Conservation (phyloP, 2,797 vertebrate species). For the Poecilia picta region DNA sequence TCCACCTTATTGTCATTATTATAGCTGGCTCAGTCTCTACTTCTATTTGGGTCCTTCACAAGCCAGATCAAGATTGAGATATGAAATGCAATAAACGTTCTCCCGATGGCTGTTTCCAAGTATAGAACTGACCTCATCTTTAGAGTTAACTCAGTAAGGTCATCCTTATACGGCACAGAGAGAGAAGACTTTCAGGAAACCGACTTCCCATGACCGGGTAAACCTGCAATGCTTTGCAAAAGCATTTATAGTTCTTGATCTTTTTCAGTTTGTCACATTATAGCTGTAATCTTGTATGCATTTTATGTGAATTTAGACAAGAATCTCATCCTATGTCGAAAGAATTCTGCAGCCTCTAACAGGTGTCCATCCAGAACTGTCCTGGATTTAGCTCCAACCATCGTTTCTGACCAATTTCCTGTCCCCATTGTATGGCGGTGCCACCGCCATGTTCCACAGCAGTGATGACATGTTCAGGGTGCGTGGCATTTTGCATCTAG, state of each 20-base stretch:
- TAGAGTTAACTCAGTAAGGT: neutral
- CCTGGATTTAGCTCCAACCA: neutral
- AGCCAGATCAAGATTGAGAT: neutral
- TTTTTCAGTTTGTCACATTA: neutral
- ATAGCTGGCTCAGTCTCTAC: neutral
- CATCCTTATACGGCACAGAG: neutral
- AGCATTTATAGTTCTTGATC: neutral
- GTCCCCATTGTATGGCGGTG: neutral
- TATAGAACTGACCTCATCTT: neutral
- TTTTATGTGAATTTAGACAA: neutral
- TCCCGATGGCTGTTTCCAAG: neutral
- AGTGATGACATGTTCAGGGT: neutral
- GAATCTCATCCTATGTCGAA: too few species aligned
- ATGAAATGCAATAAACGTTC: neutral
- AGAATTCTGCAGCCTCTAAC: neutral
- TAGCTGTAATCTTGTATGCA: neutral
- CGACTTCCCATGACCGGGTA: neutral
- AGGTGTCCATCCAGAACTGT: neutral
- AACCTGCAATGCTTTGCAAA: neutral
- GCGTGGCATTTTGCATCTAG: neutral
- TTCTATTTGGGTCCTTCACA: constrained; percentile 3
- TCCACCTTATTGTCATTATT: neutral
- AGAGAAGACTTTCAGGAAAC: neutral
- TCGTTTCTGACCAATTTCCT: neutral
- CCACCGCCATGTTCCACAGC: neutral